Conservation (phyloP, 2,888 invertebrate genomes). For the Alloscopus bannaensis region DNA sequence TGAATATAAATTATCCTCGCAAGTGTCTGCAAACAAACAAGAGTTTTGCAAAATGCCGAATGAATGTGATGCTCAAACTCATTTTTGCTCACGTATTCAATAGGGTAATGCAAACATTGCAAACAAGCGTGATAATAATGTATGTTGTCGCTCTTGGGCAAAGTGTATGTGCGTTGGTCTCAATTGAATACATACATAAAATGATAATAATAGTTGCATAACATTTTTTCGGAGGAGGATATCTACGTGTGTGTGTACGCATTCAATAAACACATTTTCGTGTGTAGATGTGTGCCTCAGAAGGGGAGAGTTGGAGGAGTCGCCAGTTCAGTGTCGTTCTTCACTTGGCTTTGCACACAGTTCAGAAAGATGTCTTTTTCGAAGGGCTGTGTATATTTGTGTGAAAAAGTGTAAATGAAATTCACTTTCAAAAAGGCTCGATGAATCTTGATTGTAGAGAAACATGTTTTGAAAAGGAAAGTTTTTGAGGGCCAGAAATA, state of each 20-base stretch:
- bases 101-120: not conserved
- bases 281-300: no score
- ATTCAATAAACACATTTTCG: no score
- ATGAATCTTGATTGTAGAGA: no score
- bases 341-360: no score
- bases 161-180: not conserved
- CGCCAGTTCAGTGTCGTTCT: no score
- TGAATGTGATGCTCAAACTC: not conserved
- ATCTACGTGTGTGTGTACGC: not conserved
- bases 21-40: not conserved
- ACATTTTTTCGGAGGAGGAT: not conserved
- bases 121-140: not conserved
- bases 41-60: not conserved
- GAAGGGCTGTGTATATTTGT: no score
- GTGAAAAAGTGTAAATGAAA: no score
- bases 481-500: no score
- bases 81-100: not conserved
- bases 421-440: no score
- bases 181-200: not conserved
- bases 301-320: no score
- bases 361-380: no score
- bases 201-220: not conserved
- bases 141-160: not conserved
- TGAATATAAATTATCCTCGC: conserved; percentile 1
- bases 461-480: no score